A percentile compares a stretch with the other conserved stretches of the same genome.
These are phyloP conservation scores for Glyptemys insculpta DNA, from an alignment of 2,797 vertebrate species.

Conservation along the genomic window DNA sequence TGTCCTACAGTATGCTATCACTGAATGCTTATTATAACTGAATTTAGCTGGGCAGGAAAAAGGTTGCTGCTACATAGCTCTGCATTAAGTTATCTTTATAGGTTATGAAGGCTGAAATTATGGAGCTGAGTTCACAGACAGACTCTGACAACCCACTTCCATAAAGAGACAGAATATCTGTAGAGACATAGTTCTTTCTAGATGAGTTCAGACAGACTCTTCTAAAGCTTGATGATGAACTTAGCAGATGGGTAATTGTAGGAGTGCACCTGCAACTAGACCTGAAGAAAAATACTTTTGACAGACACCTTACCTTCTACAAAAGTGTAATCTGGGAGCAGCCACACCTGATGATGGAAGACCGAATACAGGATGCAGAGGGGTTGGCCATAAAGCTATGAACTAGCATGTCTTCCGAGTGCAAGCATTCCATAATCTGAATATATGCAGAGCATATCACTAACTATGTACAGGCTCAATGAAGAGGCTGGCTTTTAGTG, in stretches of 20 bases:
- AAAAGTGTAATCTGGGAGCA: neutral
- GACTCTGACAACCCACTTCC: neutral
- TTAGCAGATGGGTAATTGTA: neutral
- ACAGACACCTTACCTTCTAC: neutral
- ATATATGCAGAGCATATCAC: no score
- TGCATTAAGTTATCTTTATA: no score
- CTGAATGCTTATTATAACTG: no score
- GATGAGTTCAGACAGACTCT: neutral
- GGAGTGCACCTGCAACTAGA: neutral
- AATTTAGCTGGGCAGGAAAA: no score
- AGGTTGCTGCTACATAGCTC: no score
- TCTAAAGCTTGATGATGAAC: neutral
- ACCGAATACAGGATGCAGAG: neutral
- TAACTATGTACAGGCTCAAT: neutral
- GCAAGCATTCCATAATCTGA: neutral
- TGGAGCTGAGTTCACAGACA: neutral
- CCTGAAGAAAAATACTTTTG: neutral
- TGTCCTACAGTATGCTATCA: no score
- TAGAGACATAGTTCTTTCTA: neutral
- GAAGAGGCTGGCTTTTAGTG: no score
- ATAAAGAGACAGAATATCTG: neutral
- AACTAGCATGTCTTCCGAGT: neutral
- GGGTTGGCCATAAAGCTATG: no score
- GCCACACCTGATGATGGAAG: neutral
- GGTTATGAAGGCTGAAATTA: neutral